phyloP scores from a whole-genome alignment of 2,888 invertebrate genomes.

The Allophyes oxyacanthae region DNA sequence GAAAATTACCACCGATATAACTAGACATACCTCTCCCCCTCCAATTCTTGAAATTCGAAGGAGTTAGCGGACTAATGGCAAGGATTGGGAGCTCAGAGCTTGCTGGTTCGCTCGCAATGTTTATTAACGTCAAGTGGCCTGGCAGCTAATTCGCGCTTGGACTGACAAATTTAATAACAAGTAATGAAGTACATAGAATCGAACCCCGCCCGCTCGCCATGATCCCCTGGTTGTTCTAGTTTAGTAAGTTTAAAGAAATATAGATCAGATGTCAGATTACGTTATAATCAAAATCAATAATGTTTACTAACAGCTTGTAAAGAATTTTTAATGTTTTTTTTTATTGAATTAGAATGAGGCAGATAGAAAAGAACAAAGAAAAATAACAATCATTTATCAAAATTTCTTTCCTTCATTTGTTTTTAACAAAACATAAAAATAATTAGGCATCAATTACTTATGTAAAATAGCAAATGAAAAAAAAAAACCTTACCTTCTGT shows the following conservation, averaged over 20 bases:
- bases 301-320: too few species aligned
- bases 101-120: constrained; percentile 66
- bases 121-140: constrained; percentile 77
- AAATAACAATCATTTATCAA: too few species aligned
- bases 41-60: constrained; percentile 34
- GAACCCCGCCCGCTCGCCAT: constrained; percentile 44
- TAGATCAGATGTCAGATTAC: neutral
- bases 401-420: too few species aligned
- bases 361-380: too few species aligned
- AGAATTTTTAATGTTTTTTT: too few species aligned
- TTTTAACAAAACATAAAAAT: too few species aligned
- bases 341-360: too few species aligned
- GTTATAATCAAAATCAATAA: constrained; percentile 5
- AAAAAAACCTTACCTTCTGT: neutral
- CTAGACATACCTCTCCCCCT: constrained; percentile 52
- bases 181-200: constrained; percentile 67
- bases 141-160: constrained; percentile 75
- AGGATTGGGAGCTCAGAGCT: constrained; percentile 51
- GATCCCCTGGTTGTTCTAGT: constrained; percentile 37
- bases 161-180: constrained; percentile 81
- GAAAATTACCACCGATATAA: constrained; percentile 63
- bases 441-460: too few species aligned
- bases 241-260: constrained; percentile 28
- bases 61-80: constrained; percentile 38
- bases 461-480: too few species aligned